Percentiles rank a stretch among this genome's conserved stretches.
These are phyloP conservation scores for Trogon melanurus DNA, from an alignment of 2,113 vertebrate genomes.

Conservation along the genomic window DNA sequence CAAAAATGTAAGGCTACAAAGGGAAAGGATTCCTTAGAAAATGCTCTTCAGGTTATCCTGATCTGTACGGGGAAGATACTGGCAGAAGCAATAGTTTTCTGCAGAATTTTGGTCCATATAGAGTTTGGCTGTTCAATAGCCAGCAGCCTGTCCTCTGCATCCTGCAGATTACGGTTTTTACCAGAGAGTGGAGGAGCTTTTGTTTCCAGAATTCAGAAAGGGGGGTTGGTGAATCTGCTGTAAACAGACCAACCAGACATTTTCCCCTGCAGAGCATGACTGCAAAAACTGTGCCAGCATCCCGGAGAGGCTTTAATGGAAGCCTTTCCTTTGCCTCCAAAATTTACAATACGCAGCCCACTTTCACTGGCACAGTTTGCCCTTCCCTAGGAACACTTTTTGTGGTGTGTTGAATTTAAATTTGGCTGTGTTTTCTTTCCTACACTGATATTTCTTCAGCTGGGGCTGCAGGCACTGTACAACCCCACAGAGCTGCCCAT, in stretches of 20 bases:
- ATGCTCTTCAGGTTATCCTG: neutral
- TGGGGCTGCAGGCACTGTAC: neutral
- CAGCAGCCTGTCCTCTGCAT: neutral
- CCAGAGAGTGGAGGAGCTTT: slow-evolving; percentile 1
- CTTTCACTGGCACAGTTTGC: slow-evolving; percentile 28
- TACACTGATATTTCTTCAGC: neutral
- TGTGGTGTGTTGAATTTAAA: neutral
- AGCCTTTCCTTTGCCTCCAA: slow-evolving; percentile 1
- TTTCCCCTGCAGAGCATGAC: slow-evolving; percentile 1
- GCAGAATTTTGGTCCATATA: neutral
- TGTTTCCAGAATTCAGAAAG: slow-evolving; percentile 5
- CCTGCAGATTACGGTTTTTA: slow-evolving; percentile 21
- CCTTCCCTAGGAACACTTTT: neutral
- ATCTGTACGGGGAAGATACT: neutral
- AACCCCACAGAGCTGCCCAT: neutral
- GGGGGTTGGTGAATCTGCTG: neutral
- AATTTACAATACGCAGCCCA: slow-evolving; percentile 16
- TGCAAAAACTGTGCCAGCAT: neutral
- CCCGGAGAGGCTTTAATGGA: slow-evolving; percentile 14
- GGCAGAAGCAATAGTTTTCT: neutral
- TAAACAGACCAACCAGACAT: slow-evolving; percentile 16
- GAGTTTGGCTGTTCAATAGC: neutral
- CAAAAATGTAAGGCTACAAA: neutral
- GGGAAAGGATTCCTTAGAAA: neutral
- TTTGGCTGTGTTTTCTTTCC: neutral